Base-by-base conservation (phyloP, 2,888 invertebrate species). In the Loripinus fragilis region DNA sequence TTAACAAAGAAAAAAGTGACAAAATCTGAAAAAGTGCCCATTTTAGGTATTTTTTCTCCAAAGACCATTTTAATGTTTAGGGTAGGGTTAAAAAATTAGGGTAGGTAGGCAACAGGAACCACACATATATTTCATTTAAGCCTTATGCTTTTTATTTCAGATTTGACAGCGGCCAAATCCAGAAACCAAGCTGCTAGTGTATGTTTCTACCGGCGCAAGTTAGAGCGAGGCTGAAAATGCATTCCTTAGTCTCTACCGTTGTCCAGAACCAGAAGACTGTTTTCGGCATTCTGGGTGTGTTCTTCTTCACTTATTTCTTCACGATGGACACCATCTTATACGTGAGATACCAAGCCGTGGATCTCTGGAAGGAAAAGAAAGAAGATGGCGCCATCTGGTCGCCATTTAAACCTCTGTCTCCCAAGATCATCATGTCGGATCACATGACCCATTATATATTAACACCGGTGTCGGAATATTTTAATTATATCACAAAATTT, bases 361-460 rank as follows among this genome's bases (percentile, higher is more conserved):
- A 85, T 23, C 77, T 87, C 1, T 72, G 85, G 15, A 75, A 83
- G 30, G 81, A 83, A 41, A 80, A 78, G 17, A 64, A 65, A 23
- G 64, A 66, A 15, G 66, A 74, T n/a, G 81, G 75, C 0, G 66
- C 41, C 15, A 25, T 70, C 17, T 88, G 85, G 74, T 88, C 89
- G 5, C 89, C 90, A 0, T 91, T 90, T 72, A 80, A 81, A 45
- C 90, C 90, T 23, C 95, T 97, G 0, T 97, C 97, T 0, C 96
- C 97, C 0, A 98, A 98, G 94, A 96, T 96, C 0, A 93, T 97
- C 73, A 95, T 97, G 94, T 94, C 97, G 68, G 97, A 97, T 92
- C 97, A 97, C 83, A 95, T 96, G 5, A 97, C 97, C 91, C 96
- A 97, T 90, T 98, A 97, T 90, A 94, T 97, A 28, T 96, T 97